Conservation (phyloP, 2,113 vertebrate species). For the Microcebus murinus region DNA sequence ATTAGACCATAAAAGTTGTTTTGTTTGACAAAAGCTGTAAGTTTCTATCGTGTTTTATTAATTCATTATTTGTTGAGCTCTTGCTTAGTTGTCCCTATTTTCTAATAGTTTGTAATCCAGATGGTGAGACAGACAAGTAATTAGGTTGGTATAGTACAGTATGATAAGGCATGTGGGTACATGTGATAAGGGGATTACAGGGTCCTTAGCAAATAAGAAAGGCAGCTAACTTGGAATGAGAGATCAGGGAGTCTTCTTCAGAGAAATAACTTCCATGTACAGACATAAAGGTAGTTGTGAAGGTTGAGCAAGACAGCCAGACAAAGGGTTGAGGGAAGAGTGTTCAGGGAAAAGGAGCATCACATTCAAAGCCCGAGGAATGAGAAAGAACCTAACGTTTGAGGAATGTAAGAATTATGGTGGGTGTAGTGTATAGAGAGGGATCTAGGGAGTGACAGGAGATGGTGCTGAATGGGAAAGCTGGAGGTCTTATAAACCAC, state of each 20-base stretch:
- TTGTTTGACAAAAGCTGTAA: neutral
- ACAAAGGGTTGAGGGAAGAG: neutral
- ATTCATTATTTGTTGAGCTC: neutral
- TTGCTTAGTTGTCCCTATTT: neutral
- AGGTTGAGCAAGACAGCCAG: neutral
- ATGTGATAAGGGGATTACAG: neutral
- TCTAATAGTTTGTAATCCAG: neutral
- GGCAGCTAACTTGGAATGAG: neutral
- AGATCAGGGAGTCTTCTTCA: neutral
- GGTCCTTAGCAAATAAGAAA: neutral
- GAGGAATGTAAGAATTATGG: neutral
- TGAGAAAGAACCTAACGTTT: neutral
- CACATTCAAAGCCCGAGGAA: neutral
- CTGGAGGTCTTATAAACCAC: neutral
- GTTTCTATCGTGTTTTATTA: conserved; percentile 20
- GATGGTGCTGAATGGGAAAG: neutral
- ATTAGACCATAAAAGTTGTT: neutral
- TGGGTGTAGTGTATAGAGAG: neutral
- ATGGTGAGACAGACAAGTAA: neutral
- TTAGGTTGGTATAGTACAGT: neutral
- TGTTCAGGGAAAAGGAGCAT: neutral
- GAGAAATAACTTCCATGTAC: neutral
- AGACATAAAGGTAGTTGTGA: neutral
- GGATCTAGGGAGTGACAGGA: neutral
- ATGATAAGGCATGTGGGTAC: neutral